Conservation (phyloP, 2,113 vertebrate genomes). For the Syngnathus scovelli region DNA sequence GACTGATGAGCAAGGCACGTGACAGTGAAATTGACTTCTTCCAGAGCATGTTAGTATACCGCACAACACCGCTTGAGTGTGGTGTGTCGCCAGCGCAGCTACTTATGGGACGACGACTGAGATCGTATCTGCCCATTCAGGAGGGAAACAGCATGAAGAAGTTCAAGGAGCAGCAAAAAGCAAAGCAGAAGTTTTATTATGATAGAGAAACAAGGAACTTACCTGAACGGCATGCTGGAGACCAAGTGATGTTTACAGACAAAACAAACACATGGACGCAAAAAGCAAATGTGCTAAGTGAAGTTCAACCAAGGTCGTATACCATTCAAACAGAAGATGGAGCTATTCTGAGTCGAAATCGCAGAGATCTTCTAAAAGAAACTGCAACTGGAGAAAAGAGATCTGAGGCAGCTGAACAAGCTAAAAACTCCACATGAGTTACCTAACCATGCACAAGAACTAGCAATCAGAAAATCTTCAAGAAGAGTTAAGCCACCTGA, state of each 20-base stretch:
- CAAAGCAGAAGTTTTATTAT: background rate
- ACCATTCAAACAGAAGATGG: background rate
- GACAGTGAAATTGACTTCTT: conserved; percentile 6
- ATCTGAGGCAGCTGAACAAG: background rate
- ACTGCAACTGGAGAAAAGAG: background rate
- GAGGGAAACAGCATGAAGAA: background rate
- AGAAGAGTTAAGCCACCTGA: no score
- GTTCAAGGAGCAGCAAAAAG: background rate
- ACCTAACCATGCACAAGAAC: no score
- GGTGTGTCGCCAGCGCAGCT: background rate
- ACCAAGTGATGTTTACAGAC: background rate
- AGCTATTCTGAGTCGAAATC: background rate
- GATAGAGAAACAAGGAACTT: background rate
- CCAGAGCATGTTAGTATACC: background rate
- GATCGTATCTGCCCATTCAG: conserved; percentile 5
- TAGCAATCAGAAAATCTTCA: no score
- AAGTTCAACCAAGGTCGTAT: background rate
- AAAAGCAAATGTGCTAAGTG: background rate
- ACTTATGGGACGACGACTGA: background rate
- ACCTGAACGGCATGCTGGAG: background rate
- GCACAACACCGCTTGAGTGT: conserved; percentile 1
- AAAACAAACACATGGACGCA: conserved; percentile 1
- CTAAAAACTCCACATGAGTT: no score
- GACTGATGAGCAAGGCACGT: background rate
- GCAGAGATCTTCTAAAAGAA: background rate